Conservation (phyloP, 1,140 invertebrate genomes). For the Hyposmocoma kahamanoa region DNA sequence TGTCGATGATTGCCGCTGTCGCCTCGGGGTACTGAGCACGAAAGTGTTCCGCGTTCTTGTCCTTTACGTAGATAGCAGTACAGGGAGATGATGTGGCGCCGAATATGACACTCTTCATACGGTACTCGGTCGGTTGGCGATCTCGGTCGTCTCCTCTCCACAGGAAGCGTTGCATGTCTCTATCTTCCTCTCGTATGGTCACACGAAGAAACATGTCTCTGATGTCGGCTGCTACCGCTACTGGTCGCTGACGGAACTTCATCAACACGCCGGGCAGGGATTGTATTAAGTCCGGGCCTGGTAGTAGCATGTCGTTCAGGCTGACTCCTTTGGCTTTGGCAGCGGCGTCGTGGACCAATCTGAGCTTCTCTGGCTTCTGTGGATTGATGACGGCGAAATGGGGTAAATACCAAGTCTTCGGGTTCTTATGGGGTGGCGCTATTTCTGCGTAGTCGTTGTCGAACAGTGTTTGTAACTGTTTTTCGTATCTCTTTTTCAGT, state of each 20-base stretch:
- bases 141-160: not conserved
- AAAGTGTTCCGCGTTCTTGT: slow-evolving; percentile 22
- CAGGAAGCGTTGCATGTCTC: not conserved
- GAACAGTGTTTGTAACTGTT: no score
- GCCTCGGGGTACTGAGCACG: slow-evolving; percentile 24
- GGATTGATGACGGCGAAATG: no score
- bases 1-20: slow-evolving; percentile 25
- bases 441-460: no score
- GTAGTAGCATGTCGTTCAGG: no score
- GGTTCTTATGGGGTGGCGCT: no score
- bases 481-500: no score
- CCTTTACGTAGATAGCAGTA: slow-evolving; percentile 17
- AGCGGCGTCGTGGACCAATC: no score
- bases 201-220: not conserved
- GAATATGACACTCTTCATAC: slow-evolving; percentile 20
- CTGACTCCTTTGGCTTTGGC: no score
- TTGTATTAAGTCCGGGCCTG: no score
- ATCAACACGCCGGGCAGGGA: not conserved
- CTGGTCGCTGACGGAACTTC: not conserved
- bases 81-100: slow-evolving; percentile 21
- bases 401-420: no score
- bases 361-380: no score
- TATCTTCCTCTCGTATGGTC: not conserved
- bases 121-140: slow-evolving; percentile 3
- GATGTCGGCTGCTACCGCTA: not conserved